Percentiles rank a stretch among this genome's conserved stretches.
Conservation (phyloP, 2,113 vertebrate genomes). For the Delphinus delphis region DNA sequence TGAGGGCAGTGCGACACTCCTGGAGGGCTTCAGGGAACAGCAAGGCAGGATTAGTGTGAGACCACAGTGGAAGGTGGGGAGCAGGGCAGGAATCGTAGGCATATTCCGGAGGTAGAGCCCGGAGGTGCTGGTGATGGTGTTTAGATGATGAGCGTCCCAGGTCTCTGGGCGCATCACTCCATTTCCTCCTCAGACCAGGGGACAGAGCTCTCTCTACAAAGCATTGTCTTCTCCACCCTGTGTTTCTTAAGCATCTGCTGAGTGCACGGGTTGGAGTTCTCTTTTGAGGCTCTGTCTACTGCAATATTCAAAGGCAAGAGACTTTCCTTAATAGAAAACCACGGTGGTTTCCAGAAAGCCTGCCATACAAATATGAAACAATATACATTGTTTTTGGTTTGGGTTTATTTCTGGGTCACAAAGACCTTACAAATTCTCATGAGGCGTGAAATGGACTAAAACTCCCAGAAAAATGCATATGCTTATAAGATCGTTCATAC, state of each 20-base stretch:
- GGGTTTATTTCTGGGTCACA: not conserved
- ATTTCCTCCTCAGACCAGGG: not conserved
- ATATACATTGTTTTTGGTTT: accelerated
- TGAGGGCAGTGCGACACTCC: not conserved
- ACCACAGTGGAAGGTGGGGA: not conserved
- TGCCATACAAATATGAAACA: not conserved
- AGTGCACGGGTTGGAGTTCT: accelerated
- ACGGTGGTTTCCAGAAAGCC: not conserved
- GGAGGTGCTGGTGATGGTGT: not conserved
- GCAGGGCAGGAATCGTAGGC: not conserved
- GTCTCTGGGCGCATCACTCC: not conserved
- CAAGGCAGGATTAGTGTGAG: not conserved
- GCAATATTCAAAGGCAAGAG: not conserved
- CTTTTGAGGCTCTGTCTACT: not conserved
- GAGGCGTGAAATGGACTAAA: not conserved
- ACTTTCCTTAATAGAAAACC: not conserved
- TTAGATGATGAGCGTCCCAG: too few species aligned
- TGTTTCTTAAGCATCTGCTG: not conserved
- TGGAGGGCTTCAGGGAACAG: not conserved
- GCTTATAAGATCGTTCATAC: not conserved
- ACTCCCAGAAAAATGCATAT: not conserved
- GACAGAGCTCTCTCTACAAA: not conserved
- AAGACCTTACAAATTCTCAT: not conserved
- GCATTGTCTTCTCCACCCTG: not conserved
- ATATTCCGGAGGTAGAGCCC: not conserved